Percentiles rank a stretch among this genome's conserved stretches.
Conservation (phyloP, 2,113 vertebrate genomes). For the Megaleporinus macrocephalus region DNA sequence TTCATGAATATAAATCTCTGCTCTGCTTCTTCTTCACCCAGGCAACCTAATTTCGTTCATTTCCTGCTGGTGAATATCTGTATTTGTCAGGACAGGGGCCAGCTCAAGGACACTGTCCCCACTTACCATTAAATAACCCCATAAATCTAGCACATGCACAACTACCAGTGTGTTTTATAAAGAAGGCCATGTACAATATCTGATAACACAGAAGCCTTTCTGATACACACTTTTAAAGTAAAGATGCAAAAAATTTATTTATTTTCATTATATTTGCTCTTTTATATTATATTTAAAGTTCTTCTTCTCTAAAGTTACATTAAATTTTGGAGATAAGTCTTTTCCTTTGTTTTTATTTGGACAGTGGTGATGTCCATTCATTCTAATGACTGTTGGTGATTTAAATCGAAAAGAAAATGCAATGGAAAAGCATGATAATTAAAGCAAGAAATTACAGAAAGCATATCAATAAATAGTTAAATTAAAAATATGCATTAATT, state of each 20-base stretch:
- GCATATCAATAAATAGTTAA: background rate
- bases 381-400: no score
- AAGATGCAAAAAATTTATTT: background rate
- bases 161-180: conserved; percentile 3
- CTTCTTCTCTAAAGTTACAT: no score
- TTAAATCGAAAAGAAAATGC: background rate
- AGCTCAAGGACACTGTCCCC: conserved; percentile 32
- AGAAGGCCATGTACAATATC: background rate
- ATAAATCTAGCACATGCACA: conserved; percentile 22
- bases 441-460: background rate
- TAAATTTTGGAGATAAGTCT: no score
- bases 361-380: no score
- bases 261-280: no score
- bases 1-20: conserved; percentile 49
- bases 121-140: background rate
- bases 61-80: conserved; percentile 21
- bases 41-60: conserved; percentile 46
- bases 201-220: background rate
- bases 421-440: background rate
- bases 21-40: conserved; percentile 31
- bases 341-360: no score
- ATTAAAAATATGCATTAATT: background rate
- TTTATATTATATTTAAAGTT: no score
- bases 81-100: background rate
- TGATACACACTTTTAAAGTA: background rate